Percentiles rank a stretch among this genome's conserved stretches.
Evolutionary conservation across 2,113 vertebrate genomes (phyloP).

Genomic region (Odocoileus hemionus): DNA sequence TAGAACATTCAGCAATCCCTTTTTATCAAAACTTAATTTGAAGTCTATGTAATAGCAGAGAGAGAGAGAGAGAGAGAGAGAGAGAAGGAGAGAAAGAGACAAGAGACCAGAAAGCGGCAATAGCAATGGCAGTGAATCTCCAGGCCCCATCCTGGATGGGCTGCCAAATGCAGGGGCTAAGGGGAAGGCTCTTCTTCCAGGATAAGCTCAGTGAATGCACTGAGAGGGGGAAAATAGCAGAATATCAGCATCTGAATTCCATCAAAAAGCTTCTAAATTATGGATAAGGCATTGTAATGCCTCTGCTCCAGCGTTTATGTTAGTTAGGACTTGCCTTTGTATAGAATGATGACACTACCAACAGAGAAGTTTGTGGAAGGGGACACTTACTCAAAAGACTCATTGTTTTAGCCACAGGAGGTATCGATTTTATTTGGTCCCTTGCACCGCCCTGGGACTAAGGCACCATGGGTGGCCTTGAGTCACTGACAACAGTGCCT

Average conservation of each 20-base stretch:
- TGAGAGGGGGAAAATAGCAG: neutral
- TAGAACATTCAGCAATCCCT: neutral
- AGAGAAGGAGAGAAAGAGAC: neutral
- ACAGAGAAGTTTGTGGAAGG: neutral
- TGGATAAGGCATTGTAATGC: neutral
- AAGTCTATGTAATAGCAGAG: neutral
- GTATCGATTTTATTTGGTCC: neutral
- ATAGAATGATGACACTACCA: neutral
- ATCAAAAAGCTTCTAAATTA: neutral
- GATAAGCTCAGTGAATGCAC: too few species aligned
- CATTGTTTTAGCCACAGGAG: neutral
- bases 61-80: neutral
- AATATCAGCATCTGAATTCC: neutral
- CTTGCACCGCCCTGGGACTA: neutral
- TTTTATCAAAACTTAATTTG: slow-evolving; percentile 2
- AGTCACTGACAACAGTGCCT: neutral
- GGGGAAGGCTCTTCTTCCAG: neutral
- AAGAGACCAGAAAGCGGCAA: neutral
- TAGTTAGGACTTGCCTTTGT: neutral
- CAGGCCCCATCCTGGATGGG: neutral
- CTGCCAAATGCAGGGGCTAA: neutral
- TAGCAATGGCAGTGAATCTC: neutral
- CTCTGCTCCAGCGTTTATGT: too few species aligned
- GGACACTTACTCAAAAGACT: neutral
- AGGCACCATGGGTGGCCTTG: neutral